Conservation (phyloP, 2,113 vertebrate species). For the Erythrocercus mccallii region DNA sequence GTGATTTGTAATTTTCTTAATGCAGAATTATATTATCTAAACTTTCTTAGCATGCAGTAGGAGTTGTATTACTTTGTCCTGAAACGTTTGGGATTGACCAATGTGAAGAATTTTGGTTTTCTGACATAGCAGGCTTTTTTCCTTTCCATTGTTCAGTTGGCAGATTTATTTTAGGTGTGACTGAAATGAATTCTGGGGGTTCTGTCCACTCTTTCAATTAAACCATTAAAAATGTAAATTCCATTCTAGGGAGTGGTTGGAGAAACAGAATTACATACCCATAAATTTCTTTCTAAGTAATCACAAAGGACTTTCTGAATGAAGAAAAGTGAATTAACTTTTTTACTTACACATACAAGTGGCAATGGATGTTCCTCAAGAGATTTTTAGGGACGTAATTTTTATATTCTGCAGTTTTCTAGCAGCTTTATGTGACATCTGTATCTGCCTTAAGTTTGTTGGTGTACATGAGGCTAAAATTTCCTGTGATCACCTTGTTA, state of each 20-base stretch:
- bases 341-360: not conserved
- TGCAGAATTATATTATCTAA: not conserved
- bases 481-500: not conserved
- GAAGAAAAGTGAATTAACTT: not conserved
- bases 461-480: not conserved
- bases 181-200: not conserved
- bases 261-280: not conserved
- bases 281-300: not conserved
- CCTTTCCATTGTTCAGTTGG: not conserved
- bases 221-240: not conserved
- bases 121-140: not conserved
- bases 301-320: not conserved
- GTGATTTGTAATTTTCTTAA: not conserved
- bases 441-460: not conserved
- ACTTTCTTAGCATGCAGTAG: not conserved
- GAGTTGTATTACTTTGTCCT: not conserved
- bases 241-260: not conserved
- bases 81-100: not conserved
- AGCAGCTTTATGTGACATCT: not conserved
- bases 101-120: not conserved
- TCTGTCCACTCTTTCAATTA: not conserved
- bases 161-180: not conserved
- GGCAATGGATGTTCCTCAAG: not conserved
- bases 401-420: not conserved
- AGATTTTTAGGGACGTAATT: not conserved